Conservation (phyloP, 2,113 vertebrate species). For the Bettongia penicillata region DNA sequence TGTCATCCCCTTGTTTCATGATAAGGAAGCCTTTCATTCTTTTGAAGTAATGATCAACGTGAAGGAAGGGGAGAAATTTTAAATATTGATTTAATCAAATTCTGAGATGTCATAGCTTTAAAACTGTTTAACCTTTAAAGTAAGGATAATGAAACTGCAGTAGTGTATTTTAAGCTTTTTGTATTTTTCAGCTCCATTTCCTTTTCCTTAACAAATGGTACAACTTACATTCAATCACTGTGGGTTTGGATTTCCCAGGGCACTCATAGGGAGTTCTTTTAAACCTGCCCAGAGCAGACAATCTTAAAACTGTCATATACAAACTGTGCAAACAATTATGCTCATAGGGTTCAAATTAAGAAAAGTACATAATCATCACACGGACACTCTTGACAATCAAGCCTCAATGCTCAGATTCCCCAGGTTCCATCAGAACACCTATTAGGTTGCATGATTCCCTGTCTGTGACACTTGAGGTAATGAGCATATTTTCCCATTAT, state of each 20-base stretch:
- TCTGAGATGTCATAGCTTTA: background rate
- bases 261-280: background rate
- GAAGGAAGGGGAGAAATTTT: background rate
- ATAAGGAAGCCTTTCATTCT: background rate
- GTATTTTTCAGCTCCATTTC: background rate
- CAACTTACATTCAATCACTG: background rate
- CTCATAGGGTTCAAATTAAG: background rate
- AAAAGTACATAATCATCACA: background rate
- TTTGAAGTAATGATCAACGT: background rate
- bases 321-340: background rate
- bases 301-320: background rate
- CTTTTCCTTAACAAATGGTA: background rate
- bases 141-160: background rate
- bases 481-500: background rate
- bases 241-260: background rate
- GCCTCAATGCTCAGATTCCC: background rate
- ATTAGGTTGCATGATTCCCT: fast-evolving
- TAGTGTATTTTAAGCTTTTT: background rate
- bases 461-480: background rate
- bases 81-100: background rate
- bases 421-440: fast-evolving
- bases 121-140: background rate
- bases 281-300: background rate
- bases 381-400: fast-evolving
- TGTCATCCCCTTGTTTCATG: too few relatives aligned